Percentiles rank a stretch among this genome's conserved stretches.
phyloP scores from a whole-genome alignment of 1,140 invertebrate species.

The Aricia agestis region DNA sequence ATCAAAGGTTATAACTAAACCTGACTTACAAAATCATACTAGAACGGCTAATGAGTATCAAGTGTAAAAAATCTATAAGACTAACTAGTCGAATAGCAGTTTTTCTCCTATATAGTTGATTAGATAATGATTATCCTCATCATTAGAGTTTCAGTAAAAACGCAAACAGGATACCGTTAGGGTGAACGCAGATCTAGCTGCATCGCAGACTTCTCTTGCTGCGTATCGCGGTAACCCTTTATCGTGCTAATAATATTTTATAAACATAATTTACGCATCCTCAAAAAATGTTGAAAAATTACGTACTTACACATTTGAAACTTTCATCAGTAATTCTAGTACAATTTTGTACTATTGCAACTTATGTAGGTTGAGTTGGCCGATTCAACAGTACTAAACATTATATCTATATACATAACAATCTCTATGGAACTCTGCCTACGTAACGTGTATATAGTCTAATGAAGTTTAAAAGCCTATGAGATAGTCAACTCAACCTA shows the following conservation, averaged over 20 bases:
- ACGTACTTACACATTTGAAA: no score
- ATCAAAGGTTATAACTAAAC: background rate
- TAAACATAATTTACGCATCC: no score
- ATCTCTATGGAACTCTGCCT: slow-evolving; percentile 10
- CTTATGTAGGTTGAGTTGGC: slow-evolving; percentile 3
- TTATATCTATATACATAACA: slow-evolving; percentile 14
- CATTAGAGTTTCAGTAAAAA: no score
- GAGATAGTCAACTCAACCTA: slow-evolving; percentile 8
- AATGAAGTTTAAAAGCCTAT: slow-evolving; percentile 13
- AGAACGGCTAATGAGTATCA: background rate
- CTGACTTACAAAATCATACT: background rate
- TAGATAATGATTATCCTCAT: no score
- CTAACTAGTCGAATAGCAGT: no score
- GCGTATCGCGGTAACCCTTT: no score
- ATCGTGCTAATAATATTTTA: no score
- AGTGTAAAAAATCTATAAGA: background rate
- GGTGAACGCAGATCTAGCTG: no score
- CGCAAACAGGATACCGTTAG: no score
- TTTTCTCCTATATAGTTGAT: no score
- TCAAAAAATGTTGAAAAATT: no score
- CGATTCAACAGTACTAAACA: slow-evolving; percentile 4
- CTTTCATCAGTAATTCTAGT: background rate
- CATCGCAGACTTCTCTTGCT: no score
- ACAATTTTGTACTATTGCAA: background rate
- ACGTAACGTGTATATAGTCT: slow-evolving; percentile 7